These are phyloP conservation scores for Trogon surrucura DNA, from an alignment of 2,113 vertebrate genomes.

Conservation along the genomic window DNA sequence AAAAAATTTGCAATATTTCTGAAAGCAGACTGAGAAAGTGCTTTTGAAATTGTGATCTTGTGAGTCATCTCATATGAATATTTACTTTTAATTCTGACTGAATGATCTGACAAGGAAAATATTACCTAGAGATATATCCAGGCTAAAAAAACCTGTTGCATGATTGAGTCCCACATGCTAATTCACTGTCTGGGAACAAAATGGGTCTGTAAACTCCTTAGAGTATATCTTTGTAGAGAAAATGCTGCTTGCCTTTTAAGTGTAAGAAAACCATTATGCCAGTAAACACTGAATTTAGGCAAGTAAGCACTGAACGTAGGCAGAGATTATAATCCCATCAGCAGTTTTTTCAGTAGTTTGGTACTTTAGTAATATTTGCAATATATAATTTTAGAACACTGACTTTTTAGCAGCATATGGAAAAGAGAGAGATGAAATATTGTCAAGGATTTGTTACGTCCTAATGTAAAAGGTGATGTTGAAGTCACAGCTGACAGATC, in stretches of 20 bases:
- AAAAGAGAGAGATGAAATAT: not conserved
- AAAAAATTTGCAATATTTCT: not conserved
- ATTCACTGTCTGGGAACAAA: not conserved
- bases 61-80: not conserved
- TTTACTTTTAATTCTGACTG: not conserved
- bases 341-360: not conserved
- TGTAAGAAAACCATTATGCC: not conserved
- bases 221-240: not conserved
- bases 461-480: conserved; percentile 19
- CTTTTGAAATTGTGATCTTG: not conserved
- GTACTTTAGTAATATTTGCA: not conserved
- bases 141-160: not conserved
- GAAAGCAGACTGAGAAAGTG: not conserved
- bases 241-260: not conserved
- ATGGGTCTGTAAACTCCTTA: not conserved
- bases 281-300: not conserved
- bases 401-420: not conserved
- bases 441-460: not conserved
- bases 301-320: not conserved
- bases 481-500: conserved; percentile 39
- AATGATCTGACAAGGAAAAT: not conserved
- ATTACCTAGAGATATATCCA: not conserved
- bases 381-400: not conserved
- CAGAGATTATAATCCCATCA: not conserved
- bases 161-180: not conserved